Conservation (phyloP, 2,113 vertebrate species). For the human (Homo sapiens) region DNA sequence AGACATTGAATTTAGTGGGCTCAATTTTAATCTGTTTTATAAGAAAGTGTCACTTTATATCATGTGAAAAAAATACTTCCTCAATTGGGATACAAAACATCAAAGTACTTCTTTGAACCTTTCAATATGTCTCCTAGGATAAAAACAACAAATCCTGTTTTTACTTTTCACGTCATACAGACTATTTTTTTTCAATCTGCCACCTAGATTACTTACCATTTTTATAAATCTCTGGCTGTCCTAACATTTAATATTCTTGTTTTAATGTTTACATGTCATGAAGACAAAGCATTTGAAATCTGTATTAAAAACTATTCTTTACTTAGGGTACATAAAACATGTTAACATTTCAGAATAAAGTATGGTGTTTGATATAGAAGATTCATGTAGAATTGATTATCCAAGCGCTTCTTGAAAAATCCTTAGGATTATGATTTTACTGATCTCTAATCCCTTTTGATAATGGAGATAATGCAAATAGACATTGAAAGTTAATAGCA, state of each 20-base stretch:
- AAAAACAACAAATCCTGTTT: not conserved
- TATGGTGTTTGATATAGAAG: not conserved
- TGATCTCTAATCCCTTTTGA: not conserved
- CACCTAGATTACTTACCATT: not conserved
- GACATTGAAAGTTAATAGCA: not conserved
- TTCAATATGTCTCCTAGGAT: accelerated
- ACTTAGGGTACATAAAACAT: not conserved
- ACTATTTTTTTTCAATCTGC: not conserved
- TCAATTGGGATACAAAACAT: not conserved
- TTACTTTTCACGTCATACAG: not conserved
- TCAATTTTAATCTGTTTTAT: slow-evolving; percentile 58
- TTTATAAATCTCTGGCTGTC: not conserved
- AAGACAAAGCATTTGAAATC: not conserved
- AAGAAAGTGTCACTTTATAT: slow-evolving; percentile 29
- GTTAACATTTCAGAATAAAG: slow-evolving; percentile 23
- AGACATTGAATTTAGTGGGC: slow-evolving; percentile 39
- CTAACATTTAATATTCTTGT: not conserved
- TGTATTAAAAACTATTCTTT: not conserved
- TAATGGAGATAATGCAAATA: not conserved
- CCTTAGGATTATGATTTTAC: not conserved
- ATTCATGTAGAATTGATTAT: not conserved
- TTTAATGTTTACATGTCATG: not conserved
- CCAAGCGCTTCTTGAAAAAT: not conserved
- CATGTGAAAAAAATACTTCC: slow-evolving; percentile 18
- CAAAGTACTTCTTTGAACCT: not conserved